Base-by-base conservation (phyloP, 2,797 vertebrate genomes). In the Oreonectes daqikongensis region DNA sequence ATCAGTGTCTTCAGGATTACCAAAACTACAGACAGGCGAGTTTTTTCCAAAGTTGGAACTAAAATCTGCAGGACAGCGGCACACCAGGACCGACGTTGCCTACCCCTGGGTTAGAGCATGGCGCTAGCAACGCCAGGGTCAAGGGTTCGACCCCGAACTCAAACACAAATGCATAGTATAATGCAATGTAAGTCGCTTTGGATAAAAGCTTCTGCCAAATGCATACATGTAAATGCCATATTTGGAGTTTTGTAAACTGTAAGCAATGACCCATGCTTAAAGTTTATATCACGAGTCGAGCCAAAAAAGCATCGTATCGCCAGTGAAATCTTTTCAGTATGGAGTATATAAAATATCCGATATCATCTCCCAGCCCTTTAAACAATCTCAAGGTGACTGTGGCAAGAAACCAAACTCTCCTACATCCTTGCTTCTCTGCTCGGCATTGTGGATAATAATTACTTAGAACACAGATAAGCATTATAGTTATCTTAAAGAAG, bases 401-500 rank as follows among this genome's bases (percentile, higher is more conserved):
- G 55, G 26, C 55, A 30, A 32, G 30, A 35, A 60, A 35, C 7
- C 28, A 61, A 5, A 32, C 17, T 35, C 59, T 32, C 18, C 30
- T 35, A 35, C 14, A 28, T 60, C 55, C 1, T 1, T 18, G 5
- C 26, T 18, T 59, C 28, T 61, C 30, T 20, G 30, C 7, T 12
- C 28, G 17, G 30, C 8, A 35, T 35, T 32, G 17, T 20, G 55
- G 12, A n/a, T 11, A 35, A 61, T 61, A 61, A 61, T 61, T 61
- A 61, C 30, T 35, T 11, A n/a, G 18, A 35, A 35, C 28, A 20
- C 30, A 61, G 59, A 61, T 20, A 61, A 61, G 59, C 3, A 28
- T 61, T 61, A 61, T 8, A 32, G 30, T 61, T 61, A 61, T 61
- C 59, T 57, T 61, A 61, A 61, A 20, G 8, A 35, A 59, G 24